phyloP scores from a whole-genome alignment of 92 coral and sea anemone species.

The Actinernus sp. region DNA sequence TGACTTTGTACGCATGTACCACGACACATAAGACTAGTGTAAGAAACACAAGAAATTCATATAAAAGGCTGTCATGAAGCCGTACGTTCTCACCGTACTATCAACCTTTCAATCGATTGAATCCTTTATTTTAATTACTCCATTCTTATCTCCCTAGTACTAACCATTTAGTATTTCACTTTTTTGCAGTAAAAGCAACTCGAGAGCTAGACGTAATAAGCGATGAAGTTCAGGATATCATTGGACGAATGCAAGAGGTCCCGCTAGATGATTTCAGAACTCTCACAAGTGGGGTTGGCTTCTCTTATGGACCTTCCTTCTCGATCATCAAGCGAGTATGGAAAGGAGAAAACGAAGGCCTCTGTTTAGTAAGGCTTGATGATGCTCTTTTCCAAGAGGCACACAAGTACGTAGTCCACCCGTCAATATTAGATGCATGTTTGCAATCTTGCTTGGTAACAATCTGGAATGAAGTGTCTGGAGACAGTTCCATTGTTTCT shows the following conservation, averaged over 20 bases:
- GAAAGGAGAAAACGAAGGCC: constrained; percentile 43
- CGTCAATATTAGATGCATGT: constrained; percentile 73
- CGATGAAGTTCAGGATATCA: background rate
- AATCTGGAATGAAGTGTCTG: background rate
- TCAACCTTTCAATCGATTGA: no score
- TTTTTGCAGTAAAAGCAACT: background rate
- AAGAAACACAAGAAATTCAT: no score
- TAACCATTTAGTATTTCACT: background rate
- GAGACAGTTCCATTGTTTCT: constrained; percentile 4
- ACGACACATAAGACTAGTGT: no score
- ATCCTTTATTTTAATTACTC: no score
- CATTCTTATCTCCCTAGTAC: no score
- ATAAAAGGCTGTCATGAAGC: no score
- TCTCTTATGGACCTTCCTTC: constrained; percentile 70
- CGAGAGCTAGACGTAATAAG: background rate
- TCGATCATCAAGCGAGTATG: constrained; percentile 63
- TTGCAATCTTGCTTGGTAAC: constrained; percentile 27
- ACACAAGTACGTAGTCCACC: constrained; percentile 65
- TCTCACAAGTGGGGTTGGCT: constrained; percentile 18
- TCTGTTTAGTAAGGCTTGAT: constrained; percentile 10
- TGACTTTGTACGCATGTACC: no score
- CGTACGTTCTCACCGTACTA: no score
- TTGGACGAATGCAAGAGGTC: background rate
- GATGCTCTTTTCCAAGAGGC: constrained; percentile 1
- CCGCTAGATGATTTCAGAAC: background rate